These are phyloP conservation scores for Blennius ocellaris DNA, from an alignment of 2,113 vertebrate genomes.

Conservation along the genomic window DNA sequence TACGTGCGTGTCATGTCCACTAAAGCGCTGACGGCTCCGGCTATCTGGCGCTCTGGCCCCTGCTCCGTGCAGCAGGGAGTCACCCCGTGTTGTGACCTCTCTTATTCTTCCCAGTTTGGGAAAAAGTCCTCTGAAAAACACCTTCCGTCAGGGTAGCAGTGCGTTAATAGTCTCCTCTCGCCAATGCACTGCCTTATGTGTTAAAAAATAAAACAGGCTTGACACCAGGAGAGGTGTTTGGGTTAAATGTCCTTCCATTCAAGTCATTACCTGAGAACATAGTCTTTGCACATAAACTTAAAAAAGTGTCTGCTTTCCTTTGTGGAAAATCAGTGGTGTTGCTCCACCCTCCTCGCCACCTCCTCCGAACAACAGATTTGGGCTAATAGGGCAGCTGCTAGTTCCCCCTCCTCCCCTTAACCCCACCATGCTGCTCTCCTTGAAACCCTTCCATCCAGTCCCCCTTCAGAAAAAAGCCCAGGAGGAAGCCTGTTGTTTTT, in stretches of 20 bases:
- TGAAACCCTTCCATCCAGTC: slow-evolving; percentile 48
- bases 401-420: slow-evolving; percentile 46
- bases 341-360: slow-evolving; percentile 70
- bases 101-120: slow-evolving; percentile 66
- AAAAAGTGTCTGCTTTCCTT: slow-evolving; percentile 61
- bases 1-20: slow-evolving; percentile 47
- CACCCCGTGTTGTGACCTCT: slow-evolving; percentile 65
- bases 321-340: slow-evolving; percentile 69
- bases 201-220: slow-evolving; percentile 49
- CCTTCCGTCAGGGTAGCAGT: slow-evolving; percentile 37
- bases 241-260: slow-evolving; percentile 53
- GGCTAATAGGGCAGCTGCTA: slow-evolving; percentile 81
- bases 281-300: slow-evolving; percentile 43
- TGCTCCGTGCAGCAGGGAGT: slow-evolving; percentile 67
- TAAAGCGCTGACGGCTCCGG: slow-evolving; percentile 57
- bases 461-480: slow-evolving; percentile 54
- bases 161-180: background rate
- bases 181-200: slow-evolving; percentile 54
- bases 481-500: slow-evolving; percentile 72
- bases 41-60: slow-evolving; percentile 72
- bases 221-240: slow-evolving; percentile 27
- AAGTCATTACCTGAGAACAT: slow-evolving; percentile 43
- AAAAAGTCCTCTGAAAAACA: slow-evolving; percentile 51
- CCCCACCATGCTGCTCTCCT: slow-evolving; percentile 40
- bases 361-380: slow-evolving; percentile 78